Conservation (phyloP, 2,888 invertebrate genomes). For the Euproctis similis region DNA sequence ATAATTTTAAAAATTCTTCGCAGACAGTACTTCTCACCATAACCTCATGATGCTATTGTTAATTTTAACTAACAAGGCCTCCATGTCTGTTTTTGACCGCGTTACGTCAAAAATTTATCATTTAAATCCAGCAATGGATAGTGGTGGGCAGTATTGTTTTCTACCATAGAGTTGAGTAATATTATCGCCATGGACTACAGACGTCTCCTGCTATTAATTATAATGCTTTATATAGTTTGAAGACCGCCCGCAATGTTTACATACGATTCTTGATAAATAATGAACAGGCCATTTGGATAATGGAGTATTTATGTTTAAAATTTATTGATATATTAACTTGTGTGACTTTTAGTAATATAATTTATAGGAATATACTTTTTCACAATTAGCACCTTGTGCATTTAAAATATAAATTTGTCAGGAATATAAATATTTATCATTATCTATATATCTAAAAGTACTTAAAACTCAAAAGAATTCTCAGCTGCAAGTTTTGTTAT, state of each 20-base stretch:
- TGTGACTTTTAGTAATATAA: too few species aligned
- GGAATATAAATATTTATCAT: too few species aligned
- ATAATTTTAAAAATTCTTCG: too few species aligned
- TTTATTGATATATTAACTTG: conserved; percentile 2
- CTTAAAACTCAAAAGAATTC: too few species aligned
- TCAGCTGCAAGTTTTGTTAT: too few species aligned
- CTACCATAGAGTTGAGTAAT: conserved; percentile 24
- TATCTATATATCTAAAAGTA: too few species aligned
- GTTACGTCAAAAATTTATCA: conserved; percentile 62
- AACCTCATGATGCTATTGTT: conserved; percentile 32
- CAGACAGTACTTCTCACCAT: too few species aligned
- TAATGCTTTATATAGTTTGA: conserved; percentile 42
- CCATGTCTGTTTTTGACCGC: conserved; percentile 42
- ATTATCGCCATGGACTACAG: conserved; percentile 32
- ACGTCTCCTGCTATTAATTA: conserved; percentile 60
- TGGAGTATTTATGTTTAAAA: conserved; percentile 15
- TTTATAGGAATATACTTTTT: too few species aligned
- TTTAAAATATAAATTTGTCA: too few species aligned
- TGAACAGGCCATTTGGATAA: conserved; percentile 30
- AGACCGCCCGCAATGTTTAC: conserved; percentile 38
- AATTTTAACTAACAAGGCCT: conserved; percentile 38
- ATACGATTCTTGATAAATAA: conserved; percentile 36
- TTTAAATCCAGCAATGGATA: conserved; percentile 36
- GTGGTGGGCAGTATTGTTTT: conserved; percentile 47
- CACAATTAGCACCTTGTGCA: too few species aligned